A percentile compares a stretch with the other conserved stretches of the same genome.
Conservation (phyloP, 2,888 invertebrate genomes). For the Pyralis farinalis region DNA sequence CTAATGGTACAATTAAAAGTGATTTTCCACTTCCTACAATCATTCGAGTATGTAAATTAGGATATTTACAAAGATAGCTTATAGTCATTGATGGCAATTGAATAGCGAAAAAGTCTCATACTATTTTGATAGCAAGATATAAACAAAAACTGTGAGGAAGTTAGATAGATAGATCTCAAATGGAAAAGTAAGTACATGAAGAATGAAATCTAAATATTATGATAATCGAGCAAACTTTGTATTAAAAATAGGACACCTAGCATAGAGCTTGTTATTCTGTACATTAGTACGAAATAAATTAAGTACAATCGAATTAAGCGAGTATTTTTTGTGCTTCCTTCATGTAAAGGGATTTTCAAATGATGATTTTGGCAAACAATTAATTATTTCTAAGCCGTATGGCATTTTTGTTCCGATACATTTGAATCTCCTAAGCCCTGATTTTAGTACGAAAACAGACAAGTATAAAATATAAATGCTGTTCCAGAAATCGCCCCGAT, state of each 20-base stretch:
- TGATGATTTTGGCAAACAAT: constrained; percentile 8
- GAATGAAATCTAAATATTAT: constrained; percentile 5
- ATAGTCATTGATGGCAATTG: no score
- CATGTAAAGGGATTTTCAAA: constrained; percentile 35
- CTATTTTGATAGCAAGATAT: no score
- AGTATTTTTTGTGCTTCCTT: constrained; percentile 10
- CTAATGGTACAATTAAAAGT: no score
- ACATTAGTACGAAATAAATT: no score
- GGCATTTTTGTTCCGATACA: no score
- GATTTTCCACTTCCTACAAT: no score
- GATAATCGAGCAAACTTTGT: not conserved
- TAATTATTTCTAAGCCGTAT: no score
- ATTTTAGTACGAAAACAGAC: constrained; percentile 5
- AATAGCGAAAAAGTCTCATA: no score
- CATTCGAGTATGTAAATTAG: no score
- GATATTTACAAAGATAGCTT: no score
- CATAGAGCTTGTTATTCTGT: no score
- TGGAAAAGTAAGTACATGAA: constrained; percentile 11
- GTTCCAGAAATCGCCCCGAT: constrained; percentile 76
- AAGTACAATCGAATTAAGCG: no score
- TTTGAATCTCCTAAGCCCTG: constrained; percentile 29
- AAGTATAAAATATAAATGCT: constrained; percentile 28
- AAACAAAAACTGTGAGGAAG: not conserved
- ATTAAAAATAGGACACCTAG: not conserved
- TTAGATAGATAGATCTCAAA: not conserved